These are phyloP conservation scores for Castor canadensis DNA, from an alignment of 2,113 vertebrate species.

Conservation along the genomic window DNA sequence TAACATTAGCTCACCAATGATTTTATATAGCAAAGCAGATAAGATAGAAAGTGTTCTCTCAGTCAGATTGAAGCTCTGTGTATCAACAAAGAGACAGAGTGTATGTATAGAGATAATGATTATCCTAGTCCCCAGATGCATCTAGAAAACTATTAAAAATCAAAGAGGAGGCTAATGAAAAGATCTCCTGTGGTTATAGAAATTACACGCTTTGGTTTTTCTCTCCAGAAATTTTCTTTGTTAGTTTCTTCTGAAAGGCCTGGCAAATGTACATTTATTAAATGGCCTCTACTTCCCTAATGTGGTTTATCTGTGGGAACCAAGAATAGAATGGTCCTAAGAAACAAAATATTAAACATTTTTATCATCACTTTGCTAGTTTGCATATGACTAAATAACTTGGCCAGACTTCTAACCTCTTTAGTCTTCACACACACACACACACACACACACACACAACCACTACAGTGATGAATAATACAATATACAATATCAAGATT, in stretches of 20 bases:
- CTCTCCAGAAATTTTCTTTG: conserved; percentile 57
- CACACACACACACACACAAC: background rate
- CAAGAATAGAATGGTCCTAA: background rate
- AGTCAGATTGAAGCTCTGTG: conserved; percentile 62
- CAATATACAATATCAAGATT: background rate
- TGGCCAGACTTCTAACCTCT: background rate
- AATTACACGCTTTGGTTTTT: conserved; percentile 66
- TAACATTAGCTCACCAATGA: conserved; percentile 31
- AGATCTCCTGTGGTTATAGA: conserved; percentile 59
- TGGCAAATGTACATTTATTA: conserved; percentile 33
- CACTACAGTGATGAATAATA: background rate
- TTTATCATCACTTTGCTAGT: background rate
- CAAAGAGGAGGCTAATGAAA: conserved; percentile 72
- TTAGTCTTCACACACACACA: background rate
- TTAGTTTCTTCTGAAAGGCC: conserved; percentile 34
- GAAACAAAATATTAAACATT: background rate
- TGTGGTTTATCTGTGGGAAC: background rate
- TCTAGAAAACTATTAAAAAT: conserved; percentile 70
- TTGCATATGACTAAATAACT: background rate
- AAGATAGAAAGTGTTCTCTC: conserved; percentile 10
- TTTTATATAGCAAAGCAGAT: conserved; percentile 52
- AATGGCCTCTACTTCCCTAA: conserved; percentile 11
- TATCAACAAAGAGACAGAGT: conserved; percentile 70
- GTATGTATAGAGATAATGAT: conserved; percentile 72
- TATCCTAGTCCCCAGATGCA: conserved; percentile 58